Evolutionary conservation across 2,113 vertebrate species (phyloP).

Genomic region (Erpornis zantholeuca): DNA sequence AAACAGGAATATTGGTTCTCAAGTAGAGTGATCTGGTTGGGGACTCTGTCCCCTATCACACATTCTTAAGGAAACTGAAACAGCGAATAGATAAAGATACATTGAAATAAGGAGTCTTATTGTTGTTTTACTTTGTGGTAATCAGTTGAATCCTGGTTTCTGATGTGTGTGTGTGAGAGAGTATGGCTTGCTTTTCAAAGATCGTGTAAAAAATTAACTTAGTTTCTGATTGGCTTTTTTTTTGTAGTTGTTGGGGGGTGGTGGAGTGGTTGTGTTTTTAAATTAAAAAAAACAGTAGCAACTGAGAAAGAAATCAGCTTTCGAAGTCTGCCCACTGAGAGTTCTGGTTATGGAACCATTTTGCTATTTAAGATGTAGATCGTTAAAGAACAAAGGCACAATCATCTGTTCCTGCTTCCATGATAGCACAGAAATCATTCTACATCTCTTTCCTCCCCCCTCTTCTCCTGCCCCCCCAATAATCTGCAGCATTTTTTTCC

Average conservation of each 20-base stretch:
- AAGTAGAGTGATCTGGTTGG: not conserved
- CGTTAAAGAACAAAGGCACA: constrained; percentile 44
- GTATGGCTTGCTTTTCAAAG: not conserved
- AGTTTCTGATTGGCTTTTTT: not conserved
- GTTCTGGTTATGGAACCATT: constrained; percentile 27
- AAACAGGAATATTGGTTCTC: not conserved
- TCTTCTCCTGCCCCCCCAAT: rapidly evolving
- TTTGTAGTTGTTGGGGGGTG: not conserved
- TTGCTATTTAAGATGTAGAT: constrained; percentile 31
- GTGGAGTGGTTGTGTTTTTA: not conserved
- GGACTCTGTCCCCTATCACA: not conserved
- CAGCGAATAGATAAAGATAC: not conserved
- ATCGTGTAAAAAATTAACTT: not conserved
- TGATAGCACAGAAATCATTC: not conserved
- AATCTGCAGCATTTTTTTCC: not conserved
- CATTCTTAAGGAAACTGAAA: not conserved
- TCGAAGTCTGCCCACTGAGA: not conserved
- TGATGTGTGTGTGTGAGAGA: not conserved
- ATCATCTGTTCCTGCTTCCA: not conserved
- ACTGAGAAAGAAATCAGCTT: not conserved
- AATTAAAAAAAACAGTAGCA: not conserved
- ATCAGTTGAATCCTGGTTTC: not conserved
- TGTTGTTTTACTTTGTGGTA: not conserved
- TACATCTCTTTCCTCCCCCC: not conserved
- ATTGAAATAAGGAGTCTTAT: not conserved